Percentiles rank a stretch among this genome's conserved stretches.
Evolutionary conservation across 2,797 vertebrate species (phyloP).

Genomic region (Myotis findleyi): DNA sequence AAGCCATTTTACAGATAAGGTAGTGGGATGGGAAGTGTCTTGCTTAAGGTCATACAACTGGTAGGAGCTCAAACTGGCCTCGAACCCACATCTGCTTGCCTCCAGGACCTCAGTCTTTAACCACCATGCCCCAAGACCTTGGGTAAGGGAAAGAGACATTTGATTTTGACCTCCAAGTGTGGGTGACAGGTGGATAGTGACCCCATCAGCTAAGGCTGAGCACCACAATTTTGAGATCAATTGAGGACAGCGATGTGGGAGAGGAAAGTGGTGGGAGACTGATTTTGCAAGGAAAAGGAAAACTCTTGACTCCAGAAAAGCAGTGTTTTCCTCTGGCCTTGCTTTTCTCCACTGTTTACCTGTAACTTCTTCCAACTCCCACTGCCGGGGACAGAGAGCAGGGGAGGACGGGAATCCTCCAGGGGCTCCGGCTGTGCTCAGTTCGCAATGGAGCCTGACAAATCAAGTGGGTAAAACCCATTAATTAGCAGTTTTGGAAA

Average conservation of each 20-base stretch:
- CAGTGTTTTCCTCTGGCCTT: constrained; percentile 57
- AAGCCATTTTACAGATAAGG: background rate
- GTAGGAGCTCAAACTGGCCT: background rate
- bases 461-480: constrained; percentile 89
- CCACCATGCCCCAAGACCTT: background rate
- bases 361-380: constrained; percentile 71
- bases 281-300: background rate
- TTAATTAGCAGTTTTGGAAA: constrained; percentile 93
- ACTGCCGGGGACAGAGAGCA: constrained; percentile 61
- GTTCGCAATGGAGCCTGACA: constrained; percentile 87
- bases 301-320: background rate
- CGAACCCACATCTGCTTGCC: background rate
- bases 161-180: background rate
- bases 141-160: background rate
- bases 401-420: constrained; percentile 83
- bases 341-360: constrained; percentile 75
- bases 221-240: background rate
- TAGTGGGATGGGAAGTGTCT: background rate
- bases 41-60: background rate
- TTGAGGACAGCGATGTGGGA: background rate
- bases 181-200: background rate
- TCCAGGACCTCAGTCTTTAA: background rate
- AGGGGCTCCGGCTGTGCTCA: constrained; percentile 83
- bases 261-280: background rate
- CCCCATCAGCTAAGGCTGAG: background rate